phyloP scores from a whole-genome alignment of 2,888 invertebrate species.

The Brachylomia viminalis region DNA sequence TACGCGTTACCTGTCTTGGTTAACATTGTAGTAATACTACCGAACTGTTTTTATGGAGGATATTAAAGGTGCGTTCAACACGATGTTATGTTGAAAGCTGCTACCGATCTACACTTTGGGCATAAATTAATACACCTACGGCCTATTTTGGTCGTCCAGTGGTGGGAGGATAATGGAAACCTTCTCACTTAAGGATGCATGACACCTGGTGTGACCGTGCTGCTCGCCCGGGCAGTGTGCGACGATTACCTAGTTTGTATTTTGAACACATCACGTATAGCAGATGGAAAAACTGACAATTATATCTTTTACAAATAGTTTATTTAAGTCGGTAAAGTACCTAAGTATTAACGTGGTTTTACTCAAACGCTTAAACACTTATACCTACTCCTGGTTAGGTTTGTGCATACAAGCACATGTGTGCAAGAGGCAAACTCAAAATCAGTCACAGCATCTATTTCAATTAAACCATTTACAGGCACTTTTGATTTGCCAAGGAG shows the following conservation, averaged over 20 bases:
- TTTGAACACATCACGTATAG: slow-evolving; percentile 39
- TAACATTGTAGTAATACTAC: slow-evolving; percentile 19
- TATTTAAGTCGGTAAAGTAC: too few species aligned
- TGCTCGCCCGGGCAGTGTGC: neutral
- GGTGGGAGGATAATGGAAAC: slow-evolving; percentile 50
- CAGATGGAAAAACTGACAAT: slow-evolving; percentile 46
- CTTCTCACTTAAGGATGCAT: slow-evolving; percentile 45
- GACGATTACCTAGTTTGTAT: slow-evolving; percentile 35
- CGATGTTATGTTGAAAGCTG: slow-evolving; percentile 40
- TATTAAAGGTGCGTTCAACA: slow-evolving; percentile 42
- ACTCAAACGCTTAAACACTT: neutral
- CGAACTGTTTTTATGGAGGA: slow-evolving; percentile 25
- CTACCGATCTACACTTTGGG: slow-evolving; percentile 46
- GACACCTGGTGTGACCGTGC: slow-evolving; percentile 45
- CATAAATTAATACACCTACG: slow-evolving; percentile 43
- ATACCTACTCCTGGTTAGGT: neutral
- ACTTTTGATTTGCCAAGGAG: too few species aligned
- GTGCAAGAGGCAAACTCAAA: neutral
- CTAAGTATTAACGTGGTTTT: slow-evolving; percentile 8
- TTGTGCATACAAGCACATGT: neutral
- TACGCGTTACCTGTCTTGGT: slow-evolving; percentile 2
- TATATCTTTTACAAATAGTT: slow-evolving; percentile 11
- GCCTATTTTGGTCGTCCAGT: slow-evolving; percentile 53
- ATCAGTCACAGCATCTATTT: neutral
- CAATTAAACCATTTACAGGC: neutral